Conservation (phyloP, 2,888 invertebrate species). For the Chloroclystis v-ata region DNA sequence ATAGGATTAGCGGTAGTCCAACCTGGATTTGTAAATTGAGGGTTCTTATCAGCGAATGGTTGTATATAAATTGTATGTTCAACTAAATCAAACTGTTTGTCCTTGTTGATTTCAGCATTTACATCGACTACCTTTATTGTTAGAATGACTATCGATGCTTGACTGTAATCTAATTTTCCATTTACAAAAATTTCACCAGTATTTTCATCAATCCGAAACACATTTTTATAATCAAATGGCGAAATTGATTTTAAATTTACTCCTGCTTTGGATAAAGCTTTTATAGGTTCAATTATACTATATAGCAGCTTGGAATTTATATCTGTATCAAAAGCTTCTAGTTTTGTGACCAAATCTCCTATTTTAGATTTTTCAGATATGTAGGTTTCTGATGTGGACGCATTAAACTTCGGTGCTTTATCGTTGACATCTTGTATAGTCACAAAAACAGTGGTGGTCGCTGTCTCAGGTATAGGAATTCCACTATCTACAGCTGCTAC, state of each 20-base stretch:
- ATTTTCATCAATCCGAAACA: slow-evolving; percentile 83
- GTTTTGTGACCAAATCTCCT: slow-evolving; percentile 80
- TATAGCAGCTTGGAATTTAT: slow-evolving; percentile 82
- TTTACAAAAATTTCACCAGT: slow-evolving; percentile 84
- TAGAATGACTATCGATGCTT: slow-evolving; percentile 85
- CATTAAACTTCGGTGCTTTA: slow-evolving; percentile 86
- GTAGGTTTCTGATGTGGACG: slow-evolving; percentile 81
- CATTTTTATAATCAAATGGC: slow-evolving; percentile 80
- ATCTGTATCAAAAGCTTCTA: slow-evolving; percentile 85
- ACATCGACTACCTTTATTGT: slow-evolving; percentile 83
- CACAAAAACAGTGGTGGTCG: slow-evolving; percentile 85
- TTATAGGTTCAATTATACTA: slow-evolving; percentile 81
- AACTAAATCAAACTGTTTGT: slow-evolving; percentile 80
- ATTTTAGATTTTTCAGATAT: slow-evolving; percentile 83
- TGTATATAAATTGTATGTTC: slow-evolving; percentile 88
- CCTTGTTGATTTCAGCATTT: slow-evolving; percentile 82
- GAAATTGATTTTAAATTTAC: slow-evolving; percentile 80
- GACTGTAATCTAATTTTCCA: slow-evolving; percentile 83
- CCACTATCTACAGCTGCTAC: slow-evolving; percentile 88
- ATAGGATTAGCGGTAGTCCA: slow-evolving; percentile 85
- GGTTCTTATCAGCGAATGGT: slow-evolving; percentile 86
- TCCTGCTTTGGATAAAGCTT: slow-evolving; percentile 86
- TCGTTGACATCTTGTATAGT: slow-evolving; percentile 88
- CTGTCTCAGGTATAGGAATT: slow-evolving; percentile 85
- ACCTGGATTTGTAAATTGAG: slow-evolving; percentile 83